phyloP scores from a whole-genome alignment of 2,113 vertebrate genomes.

The Terrapene triunguis region DNA sequence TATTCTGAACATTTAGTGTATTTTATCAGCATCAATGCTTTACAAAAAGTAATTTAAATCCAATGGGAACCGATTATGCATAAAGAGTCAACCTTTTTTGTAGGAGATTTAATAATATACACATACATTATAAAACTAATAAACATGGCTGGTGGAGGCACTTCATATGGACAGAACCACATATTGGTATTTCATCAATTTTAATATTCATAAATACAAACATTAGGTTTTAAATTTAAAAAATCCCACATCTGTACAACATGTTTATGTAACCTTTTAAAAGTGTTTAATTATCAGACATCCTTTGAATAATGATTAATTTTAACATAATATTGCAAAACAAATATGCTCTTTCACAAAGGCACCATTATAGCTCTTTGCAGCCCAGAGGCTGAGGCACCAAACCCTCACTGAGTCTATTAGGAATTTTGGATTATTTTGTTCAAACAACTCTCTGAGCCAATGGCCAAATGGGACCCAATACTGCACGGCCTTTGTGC shows the following conservation, averaged over 20 bases:
- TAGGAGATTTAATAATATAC: constrained; percentile 72
- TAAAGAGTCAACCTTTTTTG: constrained; percentile 68
- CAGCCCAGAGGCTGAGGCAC: neutral
- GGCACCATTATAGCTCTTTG: constrained; percentile 2
- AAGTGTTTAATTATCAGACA: constrained; percentile 75
- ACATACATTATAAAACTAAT: constrained; percentile 75
- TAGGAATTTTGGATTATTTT: neutral
- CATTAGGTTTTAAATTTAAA: constrained; percentile 41
- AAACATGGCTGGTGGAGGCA: constrained; percentile 60
- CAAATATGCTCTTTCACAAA: constrained; percentile 16
- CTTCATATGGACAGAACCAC: constrained; percentile 63
- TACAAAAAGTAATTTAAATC: constrained; percentile 82
- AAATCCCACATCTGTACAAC: constrained; percentile 21
- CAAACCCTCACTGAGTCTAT: neutral
- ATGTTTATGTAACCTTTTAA: constrained; percentile 53
- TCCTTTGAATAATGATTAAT: constrained; percentile 46
- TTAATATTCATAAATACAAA: constrained; percentile 54
- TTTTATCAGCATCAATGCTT: constrained; percentile 79
- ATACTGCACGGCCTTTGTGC: neutral
- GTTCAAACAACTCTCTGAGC: neutral
- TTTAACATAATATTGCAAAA: constrained; percentile 48
- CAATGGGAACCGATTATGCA: constrained; percentile 79
- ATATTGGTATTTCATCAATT: constrained; percentile 52
- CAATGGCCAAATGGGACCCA: accelerated
- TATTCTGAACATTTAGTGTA: constrained; percentile 82